These are phyloP conservation scores for Tachystola acroxantha DNA, from an alignment of 2,888 invertebrate species.

Conservation along the genomic window DNA sequence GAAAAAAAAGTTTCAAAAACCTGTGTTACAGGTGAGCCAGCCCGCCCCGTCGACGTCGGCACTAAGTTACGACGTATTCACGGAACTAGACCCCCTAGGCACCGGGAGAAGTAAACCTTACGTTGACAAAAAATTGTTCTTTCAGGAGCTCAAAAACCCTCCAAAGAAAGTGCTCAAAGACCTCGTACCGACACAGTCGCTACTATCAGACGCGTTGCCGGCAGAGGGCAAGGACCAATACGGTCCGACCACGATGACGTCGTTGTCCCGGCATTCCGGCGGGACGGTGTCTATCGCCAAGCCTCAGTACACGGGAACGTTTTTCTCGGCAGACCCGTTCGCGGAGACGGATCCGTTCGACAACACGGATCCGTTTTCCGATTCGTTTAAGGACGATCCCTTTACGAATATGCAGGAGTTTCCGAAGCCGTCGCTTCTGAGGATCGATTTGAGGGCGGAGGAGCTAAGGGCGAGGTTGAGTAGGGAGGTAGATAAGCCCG, in stretches of 20 bases:
- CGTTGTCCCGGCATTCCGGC: constrained; percentile 66
- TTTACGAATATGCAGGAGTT: constrained; percentile 72
- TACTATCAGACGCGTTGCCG: constrained; percentile 39
- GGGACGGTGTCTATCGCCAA: constrained; percentile 67
- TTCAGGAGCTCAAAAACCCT: constrained; percentile 96
- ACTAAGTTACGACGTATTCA: constrained; percentile 89
- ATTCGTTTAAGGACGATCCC: constrained; percentile 79
- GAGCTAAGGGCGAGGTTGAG: constrained; percentile 39
- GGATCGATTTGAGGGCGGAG: constrained; percentile 28
- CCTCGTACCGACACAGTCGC: constrained; percentile 77
- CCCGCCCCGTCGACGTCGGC: constrained; percentile 47
- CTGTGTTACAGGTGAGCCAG: constrained; percentile 69
- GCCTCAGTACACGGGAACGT: constrained; percentile 40
- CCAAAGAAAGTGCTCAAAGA: constrained; percentile 95
- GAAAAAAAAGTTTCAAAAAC: constrained; percentile 14
- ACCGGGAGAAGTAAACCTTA: constrained; percentile 95
- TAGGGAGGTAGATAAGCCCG: constrained; percentile 30
- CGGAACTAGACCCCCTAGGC: constrained; percentile 95
- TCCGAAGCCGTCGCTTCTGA: constrained; percentile 36
- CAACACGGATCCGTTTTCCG: constrained; percentile 82
- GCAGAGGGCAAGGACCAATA: constrained; percentile 29
- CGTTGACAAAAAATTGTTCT: constrained; percentile 97
- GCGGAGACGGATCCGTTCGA: constrained; percentile 86
- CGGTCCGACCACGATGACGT: constrained; percentile 69
- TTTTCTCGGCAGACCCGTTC: constrained; percentile 80